A percentile compares a stretch with the other conserved stretches of the same genome.
These are phyloP conservation scores for Euplagia quadripunctaria DNA, from an alignment of 2,888 invertebrate species.

Conservation along the genomic window DNA sequence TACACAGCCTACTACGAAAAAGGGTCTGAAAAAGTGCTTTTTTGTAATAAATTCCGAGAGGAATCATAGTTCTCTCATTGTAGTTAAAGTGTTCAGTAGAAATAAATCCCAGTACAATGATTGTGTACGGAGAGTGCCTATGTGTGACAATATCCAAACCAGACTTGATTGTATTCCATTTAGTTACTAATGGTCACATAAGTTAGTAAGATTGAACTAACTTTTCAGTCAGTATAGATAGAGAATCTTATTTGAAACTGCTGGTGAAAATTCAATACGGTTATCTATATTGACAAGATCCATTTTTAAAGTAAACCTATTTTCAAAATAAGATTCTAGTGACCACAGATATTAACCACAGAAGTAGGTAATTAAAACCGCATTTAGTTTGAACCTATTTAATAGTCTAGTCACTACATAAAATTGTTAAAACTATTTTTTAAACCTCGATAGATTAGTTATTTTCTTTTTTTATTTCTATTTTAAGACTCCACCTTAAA, in stretches of 20 bases:
- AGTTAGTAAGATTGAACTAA: conserved; percentile 48
- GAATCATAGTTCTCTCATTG: conserved; percentile 57
- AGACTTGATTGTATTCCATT: conserved; percentile 64
- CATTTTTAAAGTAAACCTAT: conserved; percentile 6
- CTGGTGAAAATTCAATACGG: neutral
- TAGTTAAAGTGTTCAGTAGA: conserved; percentile 82
- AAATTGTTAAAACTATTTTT: conserved; percentile 47
- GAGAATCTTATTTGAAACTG: conserved; percentile 29
- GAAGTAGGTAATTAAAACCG: conserved; percentile 32
- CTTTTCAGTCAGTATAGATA: conserved; percentile 35
- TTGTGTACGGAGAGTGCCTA: conserved; percentile 79
- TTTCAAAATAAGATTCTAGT: conserved; percentile 30
- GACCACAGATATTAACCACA: conserved; percentile 31
- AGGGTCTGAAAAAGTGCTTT: conserved; percentile 80
- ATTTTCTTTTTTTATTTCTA: conserved; percentile 34
- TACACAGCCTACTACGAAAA: conserved; percentile 39
- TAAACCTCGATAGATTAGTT: conserved; percentile 41
- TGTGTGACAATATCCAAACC: conserved; percentile 80
- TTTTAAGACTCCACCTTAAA: conserved; percentile 46
- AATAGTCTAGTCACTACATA: conserved; percentile 47
- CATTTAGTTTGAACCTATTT: conserved; percentile 47
- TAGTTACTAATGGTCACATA: conserved; percentile 41
- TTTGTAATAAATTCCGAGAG: conserved; percentile 55
- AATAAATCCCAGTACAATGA: conserved; percentile 75
- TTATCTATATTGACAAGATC: neutral